Base-by-base conservation (phyloP, 2,113 vertebrate species). In the Condylura cristata region DNA sequence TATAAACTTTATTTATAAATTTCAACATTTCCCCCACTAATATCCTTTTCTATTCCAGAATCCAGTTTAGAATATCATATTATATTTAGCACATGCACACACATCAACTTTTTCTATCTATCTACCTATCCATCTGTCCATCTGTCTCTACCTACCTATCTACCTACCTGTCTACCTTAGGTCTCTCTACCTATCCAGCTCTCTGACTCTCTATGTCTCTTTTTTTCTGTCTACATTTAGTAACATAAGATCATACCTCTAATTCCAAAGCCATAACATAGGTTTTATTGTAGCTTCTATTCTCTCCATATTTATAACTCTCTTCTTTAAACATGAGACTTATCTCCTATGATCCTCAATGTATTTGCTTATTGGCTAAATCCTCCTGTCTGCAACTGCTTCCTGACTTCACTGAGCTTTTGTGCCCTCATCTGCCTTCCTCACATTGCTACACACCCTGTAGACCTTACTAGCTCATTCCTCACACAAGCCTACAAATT, bases 201-300 rank as follows among this genome's bases (percentile, higher is more conserved):
- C 53, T 56, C 53, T 56, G 22, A 18, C 53, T 56, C 53, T 56
- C 53, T 56, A 56, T 56, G 20, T 20, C 53, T 51, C 46, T 68
- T 24, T 48, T 32, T 79, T 4, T 56, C 70, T 53, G 16, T 5
- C 2, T 76, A 5, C 51, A 16, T 58, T 37, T 60, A 58, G 61
- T 74, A 78, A 4, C 16, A 68, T 8, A 63, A 37, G 17, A 65
- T 95, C 58, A 56, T 60, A 32, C 37, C 48, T 92, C 28, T 82
- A 76, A 32, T 80, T 32, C 4, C 5, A 82, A 75, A n/a, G 48
- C 65, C 14, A 39, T 28, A 39, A 7, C 9, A 14, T 11, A 71
- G 22, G 13, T 7, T 65, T 93, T 71, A 86, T 91, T 71, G 41
- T 91, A 61, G 56, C 28, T 74, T 82, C 79, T 82, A 26, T 86